Evolutionary conservation across 2,113 vertebrate species (phyloP), one percentile per base, ranked within the genome.

Genomic region (Syngnathus scovelli): DNA sequence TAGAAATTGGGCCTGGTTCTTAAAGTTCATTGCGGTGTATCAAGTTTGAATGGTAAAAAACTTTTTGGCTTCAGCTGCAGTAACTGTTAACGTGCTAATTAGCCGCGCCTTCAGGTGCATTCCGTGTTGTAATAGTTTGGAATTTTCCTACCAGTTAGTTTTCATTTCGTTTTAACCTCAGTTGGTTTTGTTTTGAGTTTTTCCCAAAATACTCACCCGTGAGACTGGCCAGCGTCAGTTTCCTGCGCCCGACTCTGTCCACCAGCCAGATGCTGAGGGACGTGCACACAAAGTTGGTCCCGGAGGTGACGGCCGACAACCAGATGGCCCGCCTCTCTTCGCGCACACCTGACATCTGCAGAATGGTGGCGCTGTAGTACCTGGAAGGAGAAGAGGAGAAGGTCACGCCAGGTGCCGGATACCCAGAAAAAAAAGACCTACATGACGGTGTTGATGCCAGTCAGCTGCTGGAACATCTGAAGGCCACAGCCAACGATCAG

Each of bases 391-490:
- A 11, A 21, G 21, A 10, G 13, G 15, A 37, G 21, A 7, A 33
- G 33, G n/a, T 7, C 11, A 21, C 1, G 4, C 46, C 9, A 23
- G 1, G 18, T 4, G 27, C 49, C 18, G 12, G 37, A 21, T 39
- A 51, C 7, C 2, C 8, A 51, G 36, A 15, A 27, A 27, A 33
- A 27, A 21, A 27, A 4, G 83, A 93, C 97, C 74, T 94, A 99
- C 97, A 99, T 99, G 90, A 99, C 93, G 0, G 97, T 99, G 91
- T 99, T 99, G 85, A 99, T 98, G 83, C 97, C 97, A 68, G 95
- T 93, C 79, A 99, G 92, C 76, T 99, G 97, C 87, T 99, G 97
- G 84, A 98, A 96, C 94, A 98, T 96, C 88, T 99, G 97, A 52
- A 98, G 91, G 69, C 95, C 92, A 78, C 96, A 98, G 66, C 97